Percentiles rank a stretch among this genome's conserved stretches.
Evolutionary conservation across 2,888 invertebrate genomes (phyloP).

Genomic region (Agrypnus murinus): DNA sequence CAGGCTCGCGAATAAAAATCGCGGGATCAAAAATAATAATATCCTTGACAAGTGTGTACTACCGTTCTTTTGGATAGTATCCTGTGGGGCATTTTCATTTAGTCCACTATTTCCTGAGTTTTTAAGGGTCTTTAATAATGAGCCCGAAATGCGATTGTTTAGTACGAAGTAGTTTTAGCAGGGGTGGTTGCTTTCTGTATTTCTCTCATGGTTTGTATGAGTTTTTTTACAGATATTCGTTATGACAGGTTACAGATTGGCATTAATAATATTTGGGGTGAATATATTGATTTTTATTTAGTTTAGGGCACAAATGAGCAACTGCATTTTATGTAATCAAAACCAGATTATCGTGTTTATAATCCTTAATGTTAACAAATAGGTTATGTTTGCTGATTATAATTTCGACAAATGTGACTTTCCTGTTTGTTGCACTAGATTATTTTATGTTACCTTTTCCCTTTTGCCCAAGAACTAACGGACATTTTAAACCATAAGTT

Average conservation of each 20-base stretch:
- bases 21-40: conserved; percentile 70
- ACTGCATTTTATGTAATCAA: no score
- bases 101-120: conserved; percentile 57
- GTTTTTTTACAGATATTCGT: conserved; percentile 39
- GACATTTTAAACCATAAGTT: no score
- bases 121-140: conserved; percentile 51
- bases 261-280: conserved; percentile 2
- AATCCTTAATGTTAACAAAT: no score
- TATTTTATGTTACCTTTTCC: no score
- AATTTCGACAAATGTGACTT: no score
- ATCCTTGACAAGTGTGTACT: conserved; percentile 67
- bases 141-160: conserved; percentile 49
- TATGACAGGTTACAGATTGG: conserved; percentile 42
- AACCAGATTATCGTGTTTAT: no score
- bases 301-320: not conserved
- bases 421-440: no score
- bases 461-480: no score
- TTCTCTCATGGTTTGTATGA: conserved; percentile 44
- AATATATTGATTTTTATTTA: conserved; percentile 29
- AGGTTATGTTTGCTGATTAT: no score
- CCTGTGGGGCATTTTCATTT: conserved; percentile 59
- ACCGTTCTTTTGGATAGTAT: conserved; percentile 58
- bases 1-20: conserved; percentile 66
- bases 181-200: conserved; percentile 26
- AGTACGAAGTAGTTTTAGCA: conserved; percentile 23